Evolutionary conservation across 2,888 invertebrate genomes (phyloP).

Genomic region (Drosophila peninsularis): DNA sequence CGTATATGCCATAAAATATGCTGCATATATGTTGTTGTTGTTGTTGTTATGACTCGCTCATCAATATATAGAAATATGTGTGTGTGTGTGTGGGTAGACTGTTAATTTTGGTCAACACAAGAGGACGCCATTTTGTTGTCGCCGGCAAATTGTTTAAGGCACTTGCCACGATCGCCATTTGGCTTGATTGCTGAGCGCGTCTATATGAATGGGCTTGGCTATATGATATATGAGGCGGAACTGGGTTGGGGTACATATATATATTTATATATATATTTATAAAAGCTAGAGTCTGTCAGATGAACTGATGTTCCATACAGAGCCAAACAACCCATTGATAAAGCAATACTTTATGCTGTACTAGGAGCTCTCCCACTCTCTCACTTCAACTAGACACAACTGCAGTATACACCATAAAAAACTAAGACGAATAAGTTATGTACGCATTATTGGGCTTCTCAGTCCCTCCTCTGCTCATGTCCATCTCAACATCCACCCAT

Average conservation of each 20-base stretch:
- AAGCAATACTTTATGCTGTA: no score
- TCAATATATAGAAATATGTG: slow-evolving; percentile 35
- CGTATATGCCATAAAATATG: slow-evolving; percentile 24
- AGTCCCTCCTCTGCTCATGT: no score
- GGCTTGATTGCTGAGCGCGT: slow-evolving; percentile 41
- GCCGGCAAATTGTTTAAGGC: slow-evolving; percentile 51
- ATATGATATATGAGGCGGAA: no score
- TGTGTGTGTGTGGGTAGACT: slow-evolving; percentile 30
- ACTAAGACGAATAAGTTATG: no score
- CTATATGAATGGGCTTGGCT: slow-evolving; percentile 15
- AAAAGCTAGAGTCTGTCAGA: no score
- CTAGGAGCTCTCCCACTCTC: no score
- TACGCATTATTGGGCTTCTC: no score
- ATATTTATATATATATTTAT: neutral
- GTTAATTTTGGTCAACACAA: slow-evolving; percentile 49
- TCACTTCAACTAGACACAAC: no score
- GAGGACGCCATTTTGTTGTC: slow-evolving; percentile 47
- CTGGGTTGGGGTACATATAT: neutral
- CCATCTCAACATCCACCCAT: no score
- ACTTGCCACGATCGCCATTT: slow-evolving; percentile 32
- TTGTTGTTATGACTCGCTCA: slow-evolving; percentile 27
- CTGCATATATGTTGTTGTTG: slow-evolving; percentile 1
- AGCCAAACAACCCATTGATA: no score
- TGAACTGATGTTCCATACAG: no score
- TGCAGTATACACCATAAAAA: no score